Conservation (phyloP, 2,888 invertebrate genomes). For the Galeruca laticollis region DNA sequence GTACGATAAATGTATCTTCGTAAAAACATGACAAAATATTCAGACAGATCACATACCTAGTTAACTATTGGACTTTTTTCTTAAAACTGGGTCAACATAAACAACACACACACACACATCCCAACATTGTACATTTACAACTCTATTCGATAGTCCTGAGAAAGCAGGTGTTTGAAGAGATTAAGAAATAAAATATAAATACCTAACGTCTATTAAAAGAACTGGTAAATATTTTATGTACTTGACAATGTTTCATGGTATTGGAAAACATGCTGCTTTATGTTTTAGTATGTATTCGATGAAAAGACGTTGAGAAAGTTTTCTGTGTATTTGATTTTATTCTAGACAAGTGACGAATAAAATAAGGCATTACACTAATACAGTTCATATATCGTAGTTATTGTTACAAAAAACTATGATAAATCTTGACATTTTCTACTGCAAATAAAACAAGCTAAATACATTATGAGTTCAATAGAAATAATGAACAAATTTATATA, state of each 20-base stretch:
- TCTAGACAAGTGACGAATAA: not conserved
- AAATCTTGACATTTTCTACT: too few species aligned
- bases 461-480: too few species aligned
- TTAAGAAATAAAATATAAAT: slow-evolving; percentile 41
- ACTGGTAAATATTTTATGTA: slow-evolving; percentile 40
- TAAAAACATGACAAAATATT: not conserved
- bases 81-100: slow-evolving; percentile 14
- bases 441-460: too few species aligned
- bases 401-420: too few species aligned
- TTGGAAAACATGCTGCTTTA: slow-evolving; percentile 42
- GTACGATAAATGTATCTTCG: too few species aligned
- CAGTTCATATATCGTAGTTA: too few species aligned
- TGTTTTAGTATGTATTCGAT: slow-evolving; percentile 25
- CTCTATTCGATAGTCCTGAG: slow-evolving; percentile 29
- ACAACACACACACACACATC: slow-evolving; percentile 1
- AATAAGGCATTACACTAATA: not conserved
- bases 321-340: slow-evolving; percentile 29
- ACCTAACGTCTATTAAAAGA: slow-evolving; percentile 40
- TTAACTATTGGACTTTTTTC: slow-evolving; percentile 12
- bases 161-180: slow-evolving; percentile 39
- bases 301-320: slow-evolving; percentile 1
- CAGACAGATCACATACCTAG: not conserved
- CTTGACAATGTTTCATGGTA: slow-evolving; percentile 41
- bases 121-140: slow-evolving; percentile 15
- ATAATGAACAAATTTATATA: too few species aligned